phyloP scores from a whole-genome alignment of 2,797 vertebrate species.

The Cygnus olor region DNA sequence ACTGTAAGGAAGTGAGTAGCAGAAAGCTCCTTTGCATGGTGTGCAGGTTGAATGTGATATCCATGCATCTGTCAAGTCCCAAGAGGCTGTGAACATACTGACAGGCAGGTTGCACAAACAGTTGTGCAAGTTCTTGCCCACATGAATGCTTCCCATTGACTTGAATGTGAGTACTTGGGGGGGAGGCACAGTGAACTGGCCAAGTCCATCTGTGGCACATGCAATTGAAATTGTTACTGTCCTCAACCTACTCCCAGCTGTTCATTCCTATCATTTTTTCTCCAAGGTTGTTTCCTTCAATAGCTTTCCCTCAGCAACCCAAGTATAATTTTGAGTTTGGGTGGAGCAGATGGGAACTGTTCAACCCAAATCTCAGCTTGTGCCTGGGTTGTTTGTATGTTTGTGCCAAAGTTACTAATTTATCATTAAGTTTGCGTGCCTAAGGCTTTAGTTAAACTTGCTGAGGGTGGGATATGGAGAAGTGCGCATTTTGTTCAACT shows the following conservation, averaged over 20 bases:
- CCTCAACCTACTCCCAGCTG: neutral
- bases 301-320: neutral
- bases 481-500: neutral
- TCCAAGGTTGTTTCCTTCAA: neutral
- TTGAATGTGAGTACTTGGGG: neutral
- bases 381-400: rapidly evolving
- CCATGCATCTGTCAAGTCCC: neutral
- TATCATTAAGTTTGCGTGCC: neutral
- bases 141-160: neutral
- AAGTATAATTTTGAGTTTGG: neutral
- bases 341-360: neutral
- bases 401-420: neutral
- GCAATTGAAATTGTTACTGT: neutral
- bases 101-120: neutral
- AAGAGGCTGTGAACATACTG: neutral
- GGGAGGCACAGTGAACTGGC: neutral
- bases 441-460: neutral
- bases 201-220: neutral
- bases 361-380: neutral
- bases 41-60: neutral
- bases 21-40: neutral
- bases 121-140: neutral
- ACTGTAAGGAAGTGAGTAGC: neutral
- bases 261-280: neutral
- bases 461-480: neutral